Evolutionary conservation across 2,888 invertebrate genomes (phyloP), one percentile per base, ranked within the genome.

Genomic region (Drosophila meridionalis): DNA sequence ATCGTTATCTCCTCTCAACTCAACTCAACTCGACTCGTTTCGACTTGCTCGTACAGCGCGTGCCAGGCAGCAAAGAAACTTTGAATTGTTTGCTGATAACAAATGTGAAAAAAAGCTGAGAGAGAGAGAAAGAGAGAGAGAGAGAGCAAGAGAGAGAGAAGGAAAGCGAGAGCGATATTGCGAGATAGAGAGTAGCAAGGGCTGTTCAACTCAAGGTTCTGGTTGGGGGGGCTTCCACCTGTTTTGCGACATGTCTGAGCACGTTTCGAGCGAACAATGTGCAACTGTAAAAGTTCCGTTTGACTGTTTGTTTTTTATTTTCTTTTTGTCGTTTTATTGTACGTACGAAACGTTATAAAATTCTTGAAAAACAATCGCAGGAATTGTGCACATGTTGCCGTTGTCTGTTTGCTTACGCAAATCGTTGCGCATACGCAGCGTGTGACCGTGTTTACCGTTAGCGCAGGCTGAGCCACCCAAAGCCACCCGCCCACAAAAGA

Each of bases 391-490:
- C 80, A 77, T 72, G 88, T 68, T 67, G 50, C 53, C 53, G 38
- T 66, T 63, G 74, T 69, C 57, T 50, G 65, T 59, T 63, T 78
- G 82, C 80, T 83, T 81, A 83, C 81, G 81, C 71, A 81, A 80
- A 55, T 83, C 80, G 76, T 79, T 82, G 83, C 69, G 72, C 59
- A 78, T 71, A 82, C 72, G 64, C 70, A 82, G 72, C 70, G 66
- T 73, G 67, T 58, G 43, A 43, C 75, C 62, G 50, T 47, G 47
- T 62, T 67, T 58, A 78, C 82, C 76, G 82, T 82, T 82, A 81
- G 56, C 64, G 34, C 57, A 9, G 42, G 30, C 20, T 47, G 30
- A 62, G 43, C 57, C 65, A 48, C 65, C 55, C 50, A 52, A 8
- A 63, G 20, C 12, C 34, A 59, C 58, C 64, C 34, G 57, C 55